Percentiles rank a stretch among this genome's conserved stretches.
Conservation (phyloP, 2,888 invertebrate species). For the Marronus borbonicus region DNA sequence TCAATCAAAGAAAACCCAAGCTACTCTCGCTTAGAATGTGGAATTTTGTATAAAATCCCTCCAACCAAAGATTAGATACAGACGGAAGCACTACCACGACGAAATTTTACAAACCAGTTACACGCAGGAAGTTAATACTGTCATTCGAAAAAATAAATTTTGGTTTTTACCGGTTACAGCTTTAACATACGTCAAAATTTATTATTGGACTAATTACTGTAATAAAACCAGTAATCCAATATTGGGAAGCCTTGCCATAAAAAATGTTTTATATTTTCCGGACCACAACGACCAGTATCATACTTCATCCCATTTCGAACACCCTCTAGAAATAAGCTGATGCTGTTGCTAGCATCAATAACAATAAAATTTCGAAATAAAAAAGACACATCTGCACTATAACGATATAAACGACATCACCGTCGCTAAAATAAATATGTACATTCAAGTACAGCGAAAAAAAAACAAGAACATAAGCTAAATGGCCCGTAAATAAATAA, state of each 20-base stretch:
- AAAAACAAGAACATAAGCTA: slow-evolving; percentile 24
- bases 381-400: slow-evolving; percentile 11
- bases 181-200: background rate
- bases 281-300: background rate
- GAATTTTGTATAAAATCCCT: too few relatives aligned
- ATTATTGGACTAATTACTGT: background rate
- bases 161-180: background rate
- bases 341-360: background rate
- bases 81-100: too few relatives aligned
- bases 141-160: too few relatives aligned
- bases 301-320: background rate
- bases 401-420: slow-evolving; percentile 15
- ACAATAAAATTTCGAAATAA: slow-evolving; percentile 20
- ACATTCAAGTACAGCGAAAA: background rate
- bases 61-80: too few relatives aligned
- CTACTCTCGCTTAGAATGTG: too few relatives aligned
- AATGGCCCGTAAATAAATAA: slow-evolving; percentile 30
- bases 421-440: background rate
- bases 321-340: slow-evolving; percentile 11
- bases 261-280: background rate
- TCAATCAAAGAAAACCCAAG: too few relatives aligned
- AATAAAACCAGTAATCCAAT: background rate
- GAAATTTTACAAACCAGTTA: too few relatives aligned
- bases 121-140: too few relatives aligned
- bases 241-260: background rate